Conservation (phyloP, 2,113 vertebrate species). For the Notothenia coriiceps region DNA sequence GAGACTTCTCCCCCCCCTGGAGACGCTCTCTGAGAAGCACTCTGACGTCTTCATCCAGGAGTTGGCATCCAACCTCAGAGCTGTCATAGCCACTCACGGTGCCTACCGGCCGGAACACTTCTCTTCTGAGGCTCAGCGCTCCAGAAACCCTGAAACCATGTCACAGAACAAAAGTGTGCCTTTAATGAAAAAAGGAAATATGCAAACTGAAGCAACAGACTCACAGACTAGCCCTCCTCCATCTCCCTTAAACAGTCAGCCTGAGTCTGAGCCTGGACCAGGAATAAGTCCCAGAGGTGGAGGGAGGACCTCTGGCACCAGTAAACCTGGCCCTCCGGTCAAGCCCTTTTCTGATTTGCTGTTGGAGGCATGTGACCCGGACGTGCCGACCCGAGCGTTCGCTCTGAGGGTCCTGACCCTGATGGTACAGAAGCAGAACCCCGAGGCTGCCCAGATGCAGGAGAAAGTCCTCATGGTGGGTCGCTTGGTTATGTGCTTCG, state of each 20-base stretch:
- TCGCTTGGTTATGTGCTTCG: background rate
- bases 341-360: constrained; percentile 80
- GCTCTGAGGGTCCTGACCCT: constrained; percentile 86
- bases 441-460: constrained; percentile 75
- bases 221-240: background rate
- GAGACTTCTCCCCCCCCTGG: constrained; percentile 84
- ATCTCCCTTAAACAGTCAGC: background rate
- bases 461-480: constrained; percentile 90
- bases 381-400: constrained; percentile 87
- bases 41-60: constrained; percentile 89
- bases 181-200: background rate
- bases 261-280: background rate
- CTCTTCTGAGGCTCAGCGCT: constrained; percentile 35
- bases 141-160: background rate
- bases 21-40: constrained; percentile 85
- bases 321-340: background rate
- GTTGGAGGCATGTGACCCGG: constrained; percentile 88
- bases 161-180: background rate
- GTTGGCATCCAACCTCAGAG: constrained; percentile 88
- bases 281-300: background rate
- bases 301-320: background rate
- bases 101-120: constrained; percentile 80
- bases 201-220: background rate
- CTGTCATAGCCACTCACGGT: constrained; percentile 90
- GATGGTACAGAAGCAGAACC: constrained; percentile 78